These are phyloP conservation scores for Aphidius ervi DNA, from an alignment of 1,140 invertebrate species.

Conservation along the genomic window DNA sequence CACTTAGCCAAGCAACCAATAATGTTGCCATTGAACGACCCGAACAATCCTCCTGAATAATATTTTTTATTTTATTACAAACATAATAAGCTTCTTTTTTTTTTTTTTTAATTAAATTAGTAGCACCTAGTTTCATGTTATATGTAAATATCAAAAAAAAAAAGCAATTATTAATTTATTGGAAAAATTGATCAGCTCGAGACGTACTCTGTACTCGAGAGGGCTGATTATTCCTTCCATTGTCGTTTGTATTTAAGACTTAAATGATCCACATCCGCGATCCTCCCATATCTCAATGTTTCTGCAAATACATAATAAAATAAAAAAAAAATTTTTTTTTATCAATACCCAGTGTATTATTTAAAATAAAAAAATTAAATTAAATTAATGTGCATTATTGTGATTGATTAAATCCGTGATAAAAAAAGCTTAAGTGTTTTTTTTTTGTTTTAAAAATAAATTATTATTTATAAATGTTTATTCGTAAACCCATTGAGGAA, in stretches of 20 bases:
- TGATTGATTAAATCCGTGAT: too few relatives aligned
- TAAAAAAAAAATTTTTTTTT: slow-evolving; percentile 15
- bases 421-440: too few relatives aligned
- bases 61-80: slow-evolving; percentile 1
- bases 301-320: slow-evolving; percentile 23
- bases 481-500: too few relatives aligned
- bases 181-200: slow-evolving; percentile 10
- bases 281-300: slow-evolving; percentile 19
- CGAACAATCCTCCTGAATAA: slow-evolving; percentile 29
- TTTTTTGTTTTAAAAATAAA: too few relatives aligned
- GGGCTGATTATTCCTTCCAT: slow-evolving; percentile 28
- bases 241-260: slow-evolving; percentile 8
- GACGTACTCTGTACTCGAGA: slow-evolving; percentile 27
- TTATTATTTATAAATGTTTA: too few relatives aligned
- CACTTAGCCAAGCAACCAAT: slow-evolving; percentile 37
- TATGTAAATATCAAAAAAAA: neutral
- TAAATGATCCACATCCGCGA: slow-evolving; percentile 15
- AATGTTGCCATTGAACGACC: slow-evolving; percentile 37
- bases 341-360: slow-evolving; percentile 2
- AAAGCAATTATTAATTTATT: neutral
- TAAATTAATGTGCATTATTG: too few relatives aligned
- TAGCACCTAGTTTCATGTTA: too few relatives aligned
- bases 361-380: neutral
- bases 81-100: neutral
- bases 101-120: too few relatives aligned